Conservation (phyloP, 2,113 vertebrate species). For the Labeo rohita region DNA sequence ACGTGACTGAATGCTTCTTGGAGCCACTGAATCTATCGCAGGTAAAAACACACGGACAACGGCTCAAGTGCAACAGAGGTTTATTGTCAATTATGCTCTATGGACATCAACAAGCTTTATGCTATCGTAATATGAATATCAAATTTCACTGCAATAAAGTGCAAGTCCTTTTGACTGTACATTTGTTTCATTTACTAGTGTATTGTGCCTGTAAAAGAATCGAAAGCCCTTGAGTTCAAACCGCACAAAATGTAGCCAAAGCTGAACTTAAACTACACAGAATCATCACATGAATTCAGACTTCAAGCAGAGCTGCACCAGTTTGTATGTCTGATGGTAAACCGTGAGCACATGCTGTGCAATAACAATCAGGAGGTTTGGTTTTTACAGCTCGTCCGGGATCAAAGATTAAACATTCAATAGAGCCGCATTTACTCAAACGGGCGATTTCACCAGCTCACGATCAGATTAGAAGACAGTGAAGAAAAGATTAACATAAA, state of each 20-base stretch:
- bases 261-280: constrained; percentile 70
- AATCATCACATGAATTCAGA: background rate
- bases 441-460: background rate
- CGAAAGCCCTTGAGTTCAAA: constrained; percentile 91
- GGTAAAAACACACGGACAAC: background rate
- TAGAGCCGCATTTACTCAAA: background rate
- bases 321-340: background rate
- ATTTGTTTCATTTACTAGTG: constrained; percentile 77
- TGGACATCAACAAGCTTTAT: constrained; percentile 90
- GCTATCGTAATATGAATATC: constrained; percentile 80
- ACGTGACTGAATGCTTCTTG: too few relatives aligned
- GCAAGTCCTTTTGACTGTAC: constrained; percentile 88
- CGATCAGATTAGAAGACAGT: background rate
- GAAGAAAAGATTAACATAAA: background rate
- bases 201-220: constrained; percentile 70
- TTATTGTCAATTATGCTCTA: constrained; percentile 89
- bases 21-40: too few relatives aligned
- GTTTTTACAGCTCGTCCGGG: constrained; percentile 13
- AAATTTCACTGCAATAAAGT: constrained; percentile 92
- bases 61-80: constrained; percentile 76
- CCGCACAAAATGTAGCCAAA: constrained; percentile 80
- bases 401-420: constrained; percentile 14
- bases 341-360: background rate
- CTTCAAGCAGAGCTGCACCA: background rate
- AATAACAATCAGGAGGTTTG: background rate